Evolutionary conservation across 2,797 vertebrate genomes (phyloP), one percentile per base, ranked within the genome.

Genomic region (Epinephelus malabaricus): DNA sequence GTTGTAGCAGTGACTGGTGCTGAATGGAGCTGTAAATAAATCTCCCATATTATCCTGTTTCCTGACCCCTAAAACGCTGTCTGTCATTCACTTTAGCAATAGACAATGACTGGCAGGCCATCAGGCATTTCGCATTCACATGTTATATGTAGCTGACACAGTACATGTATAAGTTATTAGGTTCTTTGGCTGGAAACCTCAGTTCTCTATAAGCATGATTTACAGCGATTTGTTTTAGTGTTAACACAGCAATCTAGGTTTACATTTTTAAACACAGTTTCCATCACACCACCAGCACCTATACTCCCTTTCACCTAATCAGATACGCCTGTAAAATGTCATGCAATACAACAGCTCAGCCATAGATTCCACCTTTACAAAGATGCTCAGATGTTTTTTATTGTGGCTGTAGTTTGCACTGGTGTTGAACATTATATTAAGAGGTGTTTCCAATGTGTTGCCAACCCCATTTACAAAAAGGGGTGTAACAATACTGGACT

Each of bases 11-110:
- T 45, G 60, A 76, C 74, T 66, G 55, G 51, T 55, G 55, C 54
- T 82, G 82, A 83, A 69, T 76, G 59, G 73, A 82, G 70, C 79
- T 85, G 64, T 85, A 85, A 88, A 92, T 93, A 90, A 64, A 70
- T 91, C 65, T 73, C 67, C 23, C n/a, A 18, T 74, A 73, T 81
- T 54, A 58, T 62, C 53, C 60, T 19, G 30, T 69, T 65, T 47
- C 68, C 70, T 54, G 38, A 50, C 34, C 73, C 50, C 50, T 67
- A 40, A 21, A 34, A 67, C 66, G 67, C 50, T 18, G 25, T 73
- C 63, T 40, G 72, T 87, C 67, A 66, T 47, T 82, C 49, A 59
- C 69, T 55, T 77, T 46, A 76, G 34, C 51, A 59, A 11, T 38
- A 62, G 40, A 51, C n/a, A 43, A 21, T 30, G 51, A 43, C n/a